phyloP scores from a whole-genome alignment of 1,140 invertebrate species.

The Phortica variegata region DNA sequence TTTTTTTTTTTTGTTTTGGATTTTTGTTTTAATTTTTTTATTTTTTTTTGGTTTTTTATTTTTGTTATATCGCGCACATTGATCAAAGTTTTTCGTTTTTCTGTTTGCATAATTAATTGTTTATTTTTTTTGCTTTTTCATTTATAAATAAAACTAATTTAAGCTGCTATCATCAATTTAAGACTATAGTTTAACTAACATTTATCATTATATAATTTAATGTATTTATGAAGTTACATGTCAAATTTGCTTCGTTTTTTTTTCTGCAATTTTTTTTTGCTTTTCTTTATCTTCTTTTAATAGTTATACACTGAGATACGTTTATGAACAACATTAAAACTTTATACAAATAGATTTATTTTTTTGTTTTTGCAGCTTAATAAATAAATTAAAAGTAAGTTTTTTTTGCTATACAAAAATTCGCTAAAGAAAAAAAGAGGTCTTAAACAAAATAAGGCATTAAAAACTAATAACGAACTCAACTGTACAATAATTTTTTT shows the following conservation, averaged over 20 bases:
- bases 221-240: slow-evolving; percentile 29
- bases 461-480: slow-evolving; percentile 5
- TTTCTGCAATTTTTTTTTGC: slow-evolving; percentile 19
- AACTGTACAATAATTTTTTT: slow-evolving; percentile 28
- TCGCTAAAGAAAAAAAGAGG: slow-evolving; percentile 12
- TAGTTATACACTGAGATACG: slow-evolving; percentile 51
- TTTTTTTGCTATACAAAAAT: slow-evolving; percentile 1
- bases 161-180: slow-evolving; percentile 50
- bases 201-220: slow-evolving; percentile 13
- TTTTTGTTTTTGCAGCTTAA: slow-evolving; percentile 36
- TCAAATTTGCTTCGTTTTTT: slow-evolving; percentile 38
- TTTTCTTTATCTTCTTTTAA: slow-evolving; percentile 6
- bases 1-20: slow-evolving; percentile 18
- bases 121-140: slow-evolving; percentile 14
- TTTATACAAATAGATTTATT: slow-evolving; percentile 13
- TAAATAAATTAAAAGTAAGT: slow-evolving; percentile 29
- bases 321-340: slow-evolving; percentile 47
- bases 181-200: slow-evolving; percentile 39
- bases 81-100: slow-evolving; percentile 9
- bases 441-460: slow-evolving; percentile 19
- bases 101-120: slow-evolving; percentile 1
- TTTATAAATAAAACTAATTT: slow-evolving; percentile 47
- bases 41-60: slow-evolving; percentile 24
- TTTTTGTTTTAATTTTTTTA: slow-evolving; percentile 11
- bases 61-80: slow-evolving; percentile 17